A percentile compares a stretch with the other conserved stretches of the same genome.
Conservation (phyloP, 1,140 invertebrate genomes). For the Drosophila micromelanica region DNA sequence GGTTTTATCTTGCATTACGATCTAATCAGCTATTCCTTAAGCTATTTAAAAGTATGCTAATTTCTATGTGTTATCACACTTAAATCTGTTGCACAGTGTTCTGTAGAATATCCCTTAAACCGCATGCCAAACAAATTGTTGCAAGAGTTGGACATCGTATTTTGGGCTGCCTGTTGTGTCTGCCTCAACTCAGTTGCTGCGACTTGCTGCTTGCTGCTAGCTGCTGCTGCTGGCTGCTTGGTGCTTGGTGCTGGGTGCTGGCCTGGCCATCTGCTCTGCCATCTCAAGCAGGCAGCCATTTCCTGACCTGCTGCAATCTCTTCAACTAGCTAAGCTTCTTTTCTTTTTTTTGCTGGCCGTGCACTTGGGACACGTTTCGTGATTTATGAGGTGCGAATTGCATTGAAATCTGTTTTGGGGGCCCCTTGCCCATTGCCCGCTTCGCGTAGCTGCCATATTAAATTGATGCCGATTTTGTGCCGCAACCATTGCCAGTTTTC, state of each 20-base stretch:
- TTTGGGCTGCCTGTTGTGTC: not conserved
- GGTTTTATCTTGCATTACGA: too few species aligned
- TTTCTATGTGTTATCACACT: too few species aligned
- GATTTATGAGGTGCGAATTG: constrained; percentile 84
- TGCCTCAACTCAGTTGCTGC: not conserved
- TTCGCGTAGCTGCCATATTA: constrained; percentile 59
- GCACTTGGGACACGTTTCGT: constrained; percentile 82
- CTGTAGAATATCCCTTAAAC: not conserved
- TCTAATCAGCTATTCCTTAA: too few species aligned
- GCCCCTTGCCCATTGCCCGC: not conserved
- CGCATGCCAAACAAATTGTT: constrained; percentile 31
- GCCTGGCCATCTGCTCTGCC: constrained; percentile 15
- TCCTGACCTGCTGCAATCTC: constrained; percentile 51
- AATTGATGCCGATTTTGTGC: constrained; percentile 77
- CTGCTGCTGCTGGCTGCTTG: constrained; percentile 5
- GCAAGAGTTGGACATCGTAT: not conserved
- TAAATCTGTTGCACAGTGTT: constrained; percentile 13
- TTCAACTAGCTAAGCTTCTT: constrained; percentile 43
- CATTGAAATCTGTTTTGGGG: constrained; percentile 75
- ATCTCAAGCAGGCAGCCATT: constrained; percentile 23
- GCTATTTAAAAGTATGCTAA: too few species aligned
- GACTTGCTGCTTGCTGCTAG: constrained; percentile 1
- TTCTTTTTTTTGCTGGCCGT: constrained; percentile 19
- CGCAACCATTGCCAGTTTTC: constrained; percentile 51
- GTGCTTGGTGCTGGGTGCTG: constrained; percentile 7